phyloP scores from a whole-genome alignment of 2,888 invertebrate genomes.

The Chirona hameri region DNA sequence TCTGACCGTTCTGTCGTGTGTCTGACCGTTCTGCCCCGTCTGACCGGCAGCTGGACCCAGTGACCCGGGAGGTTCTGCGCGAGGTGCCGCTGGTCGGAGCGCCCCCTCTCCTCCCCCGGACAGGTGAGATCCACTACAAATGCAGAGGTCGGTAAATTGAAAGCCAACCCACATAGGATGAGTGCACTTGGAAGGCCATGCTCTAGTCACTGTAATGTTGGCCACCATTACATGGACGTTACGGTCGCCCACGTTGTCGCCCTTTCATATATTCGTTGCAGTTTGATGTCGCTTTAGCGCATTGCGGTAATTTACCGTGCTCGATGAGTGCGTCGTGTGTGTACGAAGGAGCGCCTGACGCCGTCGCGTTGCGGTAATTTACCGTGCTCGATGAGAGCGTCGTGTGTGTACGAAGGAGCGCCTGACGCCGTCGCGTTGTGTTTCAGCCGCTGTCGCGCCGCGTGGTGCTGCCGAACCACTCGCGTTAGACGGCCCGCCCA shows the following conservation, averaged over 20 bases:
- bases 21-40: neutral
- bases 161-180: too few relatives aligned
- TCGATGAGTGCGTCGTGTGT: neutral
- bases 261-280: neutral
- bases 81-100: constrained; percentile 10
- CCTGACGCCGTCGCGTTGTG: too few relatives aligned
- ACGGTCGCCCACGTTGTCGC: neutral
- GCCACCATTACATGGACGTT: neutral
- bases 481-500: neutral
- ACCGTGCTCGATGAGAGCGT: neutral
- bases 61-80: neutral
- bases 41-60: neutral
- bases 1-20: too few relatives aligned
- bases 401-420: neutral
- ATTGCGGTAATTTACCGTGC: neutral
- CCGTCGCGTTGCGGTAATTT: neutral
- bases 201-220: neutral
- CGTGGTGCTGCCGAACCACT: neutral
- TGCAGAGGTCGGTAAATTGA: too few relatives aligned
- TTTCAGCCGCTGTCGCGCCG: neutral
- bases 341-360: neutral
- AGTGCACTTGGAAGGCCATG: too few relatives aligned
- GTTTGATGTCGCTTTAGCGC: neutral
- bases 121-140: neutral
- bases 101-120: neutral